Base-by-base conservation (phyloP, 1,140 invertebrate genomes). In the Yoshiicerus persimilis region DNA sequence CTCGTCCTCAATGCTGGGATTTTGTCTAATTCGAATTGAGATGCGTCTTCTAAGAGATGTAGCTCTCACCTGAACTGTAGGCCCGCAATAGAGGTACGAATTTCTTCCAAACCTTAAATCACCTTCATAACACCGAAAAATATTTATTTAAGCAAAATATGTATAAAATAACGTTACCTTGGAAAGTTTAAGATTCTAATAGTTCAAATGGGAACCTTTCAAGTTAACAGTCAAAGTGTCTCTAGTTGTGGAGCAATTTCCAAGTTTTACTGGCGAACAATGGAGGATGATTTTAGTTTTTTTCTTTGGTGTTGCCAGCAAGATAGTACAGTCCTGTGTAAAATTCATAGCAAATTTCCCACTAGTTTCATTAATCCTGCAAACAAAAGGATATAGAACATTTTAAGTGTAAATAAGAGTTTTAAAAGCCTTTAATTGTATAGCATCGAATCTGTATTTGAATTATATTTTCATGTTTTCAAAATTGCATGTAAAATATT, bases 31-130 rank as follows among this genome's bases (percentile, higher is more conserved):
- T 30, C 88, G 62, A 23, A 90, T 87, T 11, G 90, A 86, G 9
- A 90, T 84, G 66, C 77, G 75, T 87, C 89, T 39, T 77, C 87
- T 23, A 20, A 90, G 56, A 23, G 88, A 87, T 11, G 75, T 89
- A 11, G 88, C 56, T 47, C 90, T 38, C 0, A 91, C 41, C 23
- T 86, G 39, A 23, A 85, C 84, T 34, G 88, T 39, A 1, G 56
- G 77, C 2, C 90, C 90, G 34, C 90, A 91, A 84, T 91, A 91
- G 6, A 88, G 87, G 66, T 87, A 91, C 2, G 88, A 90, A 77
- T 91, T 91, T 70, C 89, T 25, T 2, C 89, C 87, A 47, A 91
- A 91, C 16, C 80, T 70, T 64, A 89, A 16, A 47, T 91, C 90
- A 0, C 90, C 90, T n/a, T n/a, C n/a, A n/a, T n/a, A n/a, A n/a